These are phyloP conservation scores for Gallinago media DNA, from an alignment of 2,113 vertebrate species.

Conservation along the genomic window DNA sequence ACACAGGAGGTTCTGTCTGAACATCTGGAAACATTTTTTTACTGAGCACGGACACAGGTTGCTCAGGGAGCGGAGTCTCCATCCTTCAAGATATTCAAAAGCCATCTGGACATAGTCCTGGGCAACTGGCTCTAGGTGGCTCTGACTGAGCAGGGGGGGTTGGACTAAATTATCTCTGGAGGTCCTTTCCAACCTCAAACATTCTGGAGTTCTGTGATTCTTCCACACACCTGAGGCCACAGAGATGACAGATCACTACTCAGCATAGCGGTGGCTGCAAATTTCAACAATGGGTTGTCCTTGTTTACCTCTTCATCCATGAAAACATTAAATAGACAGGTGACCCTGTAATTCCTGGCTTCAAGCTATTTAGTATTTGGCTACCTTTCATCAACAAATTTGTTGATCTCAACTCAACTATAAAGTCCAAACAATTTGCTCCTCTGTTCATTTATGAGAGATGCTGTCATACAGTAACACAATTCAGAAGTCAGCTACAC, in stretches of 20 bases:
- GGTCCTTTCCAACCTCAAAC: not conserved
- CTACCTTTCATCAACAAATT: not conserved
- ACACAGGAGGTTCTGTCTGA: not conserved
- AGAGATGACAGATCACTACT: not conserved
- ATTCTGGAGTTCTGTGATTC: not conserved
- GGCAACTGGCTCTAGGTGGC: not conserved
- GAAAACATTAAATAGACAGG: not conserved
- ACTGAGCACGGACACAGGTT: not conserved
- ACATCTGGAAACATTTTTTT: not conserved
- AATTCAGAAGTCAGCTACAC: not conserved
- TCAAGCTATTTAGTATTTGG: not conserved
- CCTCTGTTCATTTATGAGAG: not conserved
- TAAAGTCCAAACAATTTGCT: not conserved
- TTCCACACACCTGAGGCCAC: not conserved
- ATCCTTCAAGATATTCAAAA: not conserved
- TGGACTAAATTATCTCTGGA: not conserved
- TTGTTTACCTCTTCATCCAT: not conserved
- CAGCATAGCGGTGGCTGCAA: not conserved
- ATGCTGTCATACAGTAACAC: not conserved
- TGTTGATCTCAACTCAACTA: not conserved
- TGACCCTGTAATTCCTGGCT: not conserved
- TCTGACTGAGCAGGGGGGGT: not conserved
- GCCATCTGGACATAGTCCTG: not conserved
- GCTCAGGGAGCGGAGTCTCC: not conserved
- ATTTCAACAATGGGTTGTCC: not conserved